Conservation (phyloP, 2,888 invertebrate species). For the Drosophila tripunctata region DNA sequence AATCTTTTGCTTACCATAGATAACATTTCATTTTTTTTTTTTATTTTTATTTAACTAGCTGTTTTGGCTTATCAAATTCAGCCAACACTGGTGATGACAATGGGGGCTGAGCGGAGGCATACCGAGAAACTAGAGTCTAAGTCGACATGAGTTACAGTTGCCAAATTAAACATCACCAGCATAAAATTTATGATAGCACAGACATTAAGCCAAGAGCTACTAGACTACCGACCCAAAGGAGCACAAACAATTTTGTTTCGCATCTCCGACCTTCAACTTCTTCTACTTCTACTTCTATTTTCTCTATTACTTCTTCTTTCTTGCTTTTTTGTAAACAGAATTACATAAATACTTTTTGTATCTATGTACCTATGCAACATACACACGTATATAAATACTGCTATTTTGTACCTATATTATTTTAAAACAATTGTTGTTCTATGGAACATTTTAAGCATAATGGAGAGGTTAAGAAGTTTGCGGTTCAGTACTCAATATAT, state of each 20-base stretch:
- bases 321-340: neutral
- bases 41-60: no score
- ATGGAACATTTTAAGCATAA: no score
- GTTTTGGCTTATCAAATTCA: no score
- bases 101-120: neutral
- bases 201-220: slow-evolving; percentile 60
- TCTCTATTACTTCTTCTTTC: neutral
- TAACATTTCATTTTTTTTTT: no score
- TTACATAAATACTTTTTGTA: neutral
- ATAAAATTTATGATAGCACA: slow-evolving; percentile 80
- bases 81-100: neutral
- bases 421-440: neutral
- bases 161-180: slow-evolving; percentile 81
- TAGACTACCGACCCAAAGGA: slow-evolving; percentile 19
- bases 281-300: neutral
- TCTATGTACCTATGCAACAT: neutral
- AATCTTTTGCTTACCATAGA: no score
- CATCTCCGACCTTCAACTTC: slow-evolving; percentile 5
- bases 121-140: slow-evolving; percentile 58
- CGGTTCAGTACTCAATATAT: no score
- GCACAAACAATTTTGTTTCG: slow-evolving; percentile 45
- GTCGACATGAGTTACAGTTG: slow-evolving; percentile 74
- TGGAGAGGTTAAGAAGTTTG: no score
- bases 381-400: neutral
- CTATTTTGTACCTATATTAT: neutral